Evolutionary conservation across 2,888 invertebrate species (phyloP), one percentile per base, ranked within the genome.

Genomic region (Chymomyza caudatula): DNA sequence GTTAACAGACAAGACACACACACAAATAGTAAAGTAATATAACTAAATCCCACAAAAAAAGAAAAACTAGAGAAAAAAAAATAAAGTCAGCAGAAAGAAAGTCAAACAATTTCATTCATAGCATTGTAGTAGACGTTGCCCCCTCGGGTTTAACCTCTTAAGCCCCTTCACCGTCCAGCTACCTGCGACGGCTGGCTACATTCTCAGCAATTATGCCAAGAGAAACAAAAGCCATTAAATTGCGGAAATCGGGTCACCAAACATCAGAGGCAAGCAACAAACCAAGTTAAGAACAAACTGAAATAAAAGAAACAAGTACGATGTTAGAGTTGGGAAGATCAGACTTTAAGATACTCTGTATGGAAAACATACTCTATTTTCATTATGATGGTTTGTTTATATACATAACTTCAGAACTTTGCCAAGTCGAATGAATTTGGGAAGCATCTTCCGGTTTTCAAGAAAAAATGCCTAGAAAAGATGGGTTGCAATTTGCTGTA

Each of bases 211-310:
- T 82, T 86, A 86, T 86, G 73, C 74, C 81, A 73, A 85, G n/a
- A 13, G 15, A 20, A 85, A 68, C 73, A 85, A 80, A 85, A 81
- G 85, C 73, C 86, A 83, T 83, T 83, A 81, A 86, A 86, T 78
- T 78, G 85, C 82, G 82, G 86, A 83, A 82, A 82, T 84, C 82
- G 82, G 82, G 82, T 82, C 86, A 85, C 76, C 85, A 83, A 77
- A 72, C 71, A 63, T 19, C 15, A 19, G 11, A 47, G 47, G 47
- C 60, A 17, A 66, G 19, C 65, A 65, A 60, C 67, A 66, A 71
- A 67, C 74, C 64, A 67, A 65, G 67, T 49, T 49, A 67, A 65
- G 68, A 68, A 55, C 74, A 68, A 69, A 75, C 68, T 60, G 61
- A 49, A 58, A 62, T 51, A 60, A 66, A 65, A n/a, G 44, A 53